Percentiles rank a stretch among this genome's conserved stretches.
phyloP scores from a whole-genome alignment of 1,140 invertebrate genomes.

The Cydia strobilella region DNA sequence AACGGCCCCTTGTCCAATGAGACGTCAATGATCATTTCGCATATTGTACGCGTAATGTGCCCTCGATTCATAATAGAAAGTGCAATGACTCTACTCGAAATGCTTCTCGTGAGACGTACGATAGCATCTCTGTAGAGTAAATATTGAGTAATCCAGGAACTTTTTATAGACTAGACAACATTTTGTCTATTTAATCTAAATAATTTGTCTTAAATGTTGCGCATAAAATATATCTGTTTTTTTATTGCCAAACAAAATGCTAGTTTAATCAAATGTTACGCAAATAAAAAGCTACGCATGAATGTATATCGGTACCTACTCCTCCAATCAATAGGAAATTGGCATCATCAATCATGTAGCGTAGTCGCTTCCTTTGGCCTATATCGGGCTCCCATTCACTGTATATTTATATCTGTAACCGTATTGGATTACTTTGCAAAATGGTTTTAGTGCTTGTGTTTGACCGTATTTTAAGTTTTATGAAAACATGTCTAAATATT shows the following conservation, averaged over 20 bases:
- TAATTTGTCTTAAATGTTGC: background rate
- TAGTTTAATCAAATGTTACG: slow-evolving; percentile 34
- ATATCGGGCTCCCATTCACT: slow-evolving; percentile 22
- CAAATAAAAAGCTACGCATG: slow-evolving; percentile 41
- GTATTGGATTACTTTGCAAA: slow-evolving; percentile 16
- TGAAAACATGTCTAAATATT: background rate
- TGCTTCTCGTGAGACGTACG: background rate
- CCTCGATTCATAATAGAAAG: slow-evolving; percentile 39
- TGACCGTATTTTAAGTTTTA: background rate
- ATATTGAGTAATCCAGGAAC: slow-evolving; percentile 1
- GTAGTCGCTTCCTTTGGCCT: slow-evolving; percentile 43
- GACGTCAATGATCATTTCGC: slow-evolving; percentile 8
- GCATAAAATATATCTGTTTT: background rate
- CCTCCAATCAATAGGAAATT: slow-evolving; percentile 54
- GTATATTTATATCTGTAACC: background rate
- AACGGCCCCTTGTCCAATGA: slow-evolving; percentile 12
- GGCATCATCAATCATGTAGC: slow-evolving; percentile 49
- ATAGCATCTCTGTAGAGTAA: background rate
- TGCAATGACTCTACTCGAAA: slow-evolving; percentile 34
- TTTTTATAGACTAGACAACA: background rate
- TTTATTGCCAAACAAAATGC: background rate
- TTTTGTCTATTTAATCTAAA: background rate
- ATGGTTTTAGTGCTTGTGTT: background rate
- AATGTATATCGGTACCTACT: slow-evolving; percentile 36
- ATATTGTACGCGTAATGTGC: slow-evolving; percentile 35